Evolutionary conservation across 1,140 invertebrate genomes (phyloP).

Genomic region (Capitella teleta): DNA sequence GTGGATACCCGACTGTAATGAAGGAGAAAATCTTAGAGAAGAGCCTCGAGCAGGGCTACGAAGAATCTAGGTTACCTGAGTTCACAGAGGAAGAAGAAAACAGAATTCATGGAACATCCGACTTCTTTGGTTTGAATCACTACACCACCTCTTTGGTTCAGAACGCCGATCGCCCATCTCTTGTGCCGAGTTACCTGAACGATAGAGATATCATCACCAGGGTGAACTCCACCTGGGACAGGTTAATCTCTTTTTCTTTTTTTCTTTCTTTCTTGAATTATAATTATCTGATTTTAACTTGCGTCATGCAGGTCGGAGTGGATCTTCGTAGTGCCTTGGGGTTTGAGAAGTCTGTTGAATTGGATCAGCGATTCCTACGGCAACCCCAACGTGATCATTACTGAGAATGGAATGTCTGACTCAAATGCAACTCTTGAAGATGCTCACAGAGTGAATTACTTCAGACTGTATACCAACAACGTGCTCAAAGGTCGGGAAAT

Average conservation of each 20-base stretch:
- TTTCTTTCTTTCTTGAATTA: neutral
- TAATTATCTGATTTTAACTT: neutral
- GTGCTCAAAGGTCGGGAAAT: slow-evolving; percentile 22
- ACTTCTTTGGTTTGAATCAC: slow-evolving; percentile 34
- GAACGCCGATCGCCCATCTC: slow-evolving; percentile 9
- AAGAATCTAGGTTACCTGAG: slow-evolving; percentile 21
- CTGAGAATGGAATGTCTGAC: slow-evolving; percentile 17
- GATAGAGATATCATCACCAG: slow-evolving; percentile 16
- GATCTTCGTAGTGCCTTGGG: slow-evolving; percentile 4
- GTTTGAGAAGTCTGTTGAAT: slow-evolving; percentile 12
- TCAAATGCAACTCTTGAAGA: slow-evolving; percentile 11
- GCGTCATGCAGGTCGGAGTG: slow-evolving; percentile 9
- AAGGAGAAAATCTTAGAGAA: slow-evolving; percentile 21
- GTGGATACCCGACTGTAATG: slow-evolving; percentile 35
- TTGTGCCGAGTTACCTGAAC: slow-evolving; percentile 16
- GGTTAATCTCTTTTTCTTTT: slow-evolving; percentile 10
- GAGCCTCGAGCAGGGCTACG: slow-evolving; percentile 17
- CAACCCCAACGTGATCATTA: slow-evolving; percentile 14
- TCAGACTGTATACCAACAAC: slow-evolving; percentile 17
- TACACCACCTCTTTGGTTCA: slow-evolving; percentile 25
- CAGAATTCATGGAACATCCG: slow-evolving; percentile 13
- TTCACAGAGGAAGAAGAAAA: slow-evolving; percentile 32
- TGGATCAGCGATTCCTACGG: slow-evolving; percentile 15
- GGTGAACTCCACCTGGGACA: slow-evolving; percentile 17
- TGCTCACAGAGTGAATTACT: slow-evolving; percentile 16